Conservation (phyloP, 2,113 vertebrate species). For the Colistium nudipinnis region DNA sequence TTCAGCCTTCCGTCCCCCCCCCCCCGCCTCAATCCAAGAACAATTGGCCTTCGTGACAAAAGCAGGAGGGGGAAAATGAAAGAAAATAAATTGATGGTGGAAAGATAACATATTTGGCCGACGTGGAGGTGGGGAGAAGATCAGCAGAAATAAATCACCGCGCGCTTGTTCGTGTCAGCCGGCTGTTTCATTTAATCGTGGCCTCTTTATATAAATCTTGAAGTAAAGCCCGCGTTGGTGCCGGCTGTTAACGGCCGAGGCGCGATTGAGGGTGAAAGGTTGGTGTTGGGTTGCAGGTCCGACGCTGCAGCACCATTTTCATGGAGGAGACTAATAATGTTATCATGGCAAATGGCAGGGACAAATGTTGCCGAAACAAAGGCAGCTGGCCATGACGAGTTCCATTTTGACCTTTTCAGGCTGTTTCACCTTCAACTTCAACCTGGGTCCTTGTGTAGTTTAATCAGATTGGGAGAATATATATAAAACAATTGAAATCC, state of each 20-base stretch:
- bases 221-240: conserved; percentile 51
- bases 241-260: conserved; percentile 30
- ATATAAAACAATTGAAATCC: too few relatives aligned
- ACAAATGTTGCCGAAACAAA: conserved; percentile 64
- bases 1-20: conserved; percentile 19
- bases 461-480: too few relatives aligned
- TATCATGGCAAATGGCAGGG: conserved; percentile 64
- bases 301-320: conserved; percentile 37
- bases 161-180: conserved; percentile 68
- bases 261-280: conserved; percentile 54
- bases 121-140: conserved; percentile 70
- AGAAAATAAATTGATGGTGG: conserved; percentile 74
- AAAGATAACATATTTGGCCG: conserved; percentile 81
- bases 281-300: conserved; percentile 66
- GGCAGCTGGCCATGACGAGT: conserved; percentile 43
- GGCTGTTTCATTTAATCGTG: conserved; percentile 69
- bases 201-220: conserved; percentile 62
- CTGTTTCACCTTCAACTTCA: not conserved
- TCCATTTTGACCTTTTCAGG: conserved; percentile 23
- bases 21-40: conserved; percentile 71
- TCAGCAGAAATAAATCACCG: conserved; percentile 81
- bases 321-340: conserved; percentile 66
- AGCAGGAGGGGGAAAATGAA: conserved; percentile 56
- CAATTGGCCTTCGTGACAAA: conserved; percentile 76
- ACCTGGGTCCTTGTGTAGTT: not conserved